A percentile compares a stretch with the other conserved stretches of the same genome.
phyloP scores from a whole-genome alignment of 92 coral and sea anemone species.

The Siderastrea radians region DNA sequence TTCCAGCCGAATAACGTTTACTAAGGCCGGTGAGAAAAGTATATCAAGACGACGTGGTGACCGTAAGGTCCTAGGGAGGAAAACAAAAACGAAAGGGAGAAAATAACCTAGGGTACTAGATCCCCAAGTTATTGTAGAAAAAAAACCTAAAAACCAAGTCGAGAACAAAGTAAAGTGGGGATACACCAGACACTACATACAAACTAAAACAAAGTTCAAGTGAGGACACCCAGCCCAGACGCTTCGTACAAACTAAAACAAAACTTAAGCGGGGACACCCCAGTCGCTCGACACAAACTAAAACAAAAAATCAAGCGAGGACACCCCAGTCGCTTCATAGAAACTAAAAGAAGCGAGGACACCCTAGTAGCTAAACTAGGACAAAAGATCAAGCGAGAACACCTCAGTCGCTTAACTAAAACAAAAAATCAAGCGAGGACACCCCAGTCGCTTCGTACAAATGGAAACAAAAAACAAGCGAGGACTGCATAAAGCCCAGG shows the following conservation, averaged over 20 bases:
- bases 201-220: not conserved
- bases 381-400: not conserved
- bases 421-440: too few relatives aligned
- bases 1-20: too few relatives aligned
- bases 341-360: too few relatives aligned
- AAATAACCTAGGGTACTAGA: not conserved
- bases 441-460: not conserved
- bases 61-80: too few relatives aligned
- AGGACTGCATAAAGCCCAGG: not conserved
- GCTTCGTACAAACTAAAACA: not conserved
- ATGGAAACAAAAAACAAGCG: not conserved
- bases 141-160: too few relatives aligned
- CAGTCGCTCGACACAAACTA: not conserved
- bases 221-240: not conserved
- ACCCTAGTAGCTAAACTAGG: too few relatives aligned
- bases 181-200: too few relatives aligned
- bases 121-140: not conserved
- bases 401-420: not conserved
- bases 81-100: too few relatives aligned
- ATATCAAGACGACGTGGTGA: too few relatives aligned
- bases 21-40: too few relatives aligned
- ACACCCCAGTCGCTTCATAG: not conserved
- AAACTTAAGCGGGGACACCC: not conserved
- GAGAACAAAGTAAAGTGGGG: too few relatives aligned
- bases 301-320: not conserved